phyloP scores from a whole-genome alignment of 2,113 vertebrate species.

The Phyllostomus discolor region DNA sequence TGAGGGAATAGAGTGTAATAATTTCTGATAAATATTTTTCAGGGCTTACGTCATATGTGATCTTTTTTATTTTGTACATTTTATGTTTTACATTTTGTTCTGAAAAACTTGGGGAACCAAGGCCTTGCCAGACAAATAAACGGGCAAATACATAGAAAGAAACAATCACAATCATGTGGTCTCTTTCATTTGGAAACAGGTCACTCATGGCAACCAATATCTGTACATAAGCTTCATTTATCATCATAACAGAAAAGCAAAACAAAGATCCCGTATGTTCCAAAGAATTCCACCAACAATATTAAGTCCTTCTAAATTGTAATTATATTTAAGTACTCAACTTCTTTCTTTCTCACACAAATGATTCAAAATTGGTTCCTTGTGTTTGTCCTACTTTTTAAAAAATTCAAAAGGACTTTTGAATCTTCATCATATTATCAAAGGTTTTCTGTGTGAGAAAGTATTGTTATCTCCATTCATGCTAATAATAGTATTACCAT shows the following conservation, averaged over 20 bases:
- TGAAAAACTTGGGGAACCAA: neutral
- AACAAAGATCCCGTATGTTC: neutral
- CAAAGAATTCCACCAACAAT: neutral
- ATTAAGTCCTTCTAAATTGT: neutral
- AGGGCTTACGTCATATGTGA: neutral
- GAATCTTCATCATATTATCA: neutral
- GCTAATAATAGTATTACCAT: neutral
- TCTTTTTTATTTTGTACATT: neutral
- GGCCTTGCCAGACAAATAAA: neutral
- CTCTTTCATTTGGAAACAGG: neutral
- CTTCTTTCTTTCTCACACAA: neutral
- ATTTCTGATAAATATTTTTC: neutral
- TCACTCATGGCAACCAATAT: neutral
- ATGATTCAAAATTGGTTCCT: neutral
- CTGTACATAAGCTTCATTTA: neutral
- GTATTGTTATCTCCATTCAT: conserved; percentile 9
- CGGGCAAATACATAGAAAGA: neutral
- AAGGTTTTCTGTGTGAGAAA: conserved; percentile 10
- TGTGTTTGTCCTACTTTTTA: neutral
- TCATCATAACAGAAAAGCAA: neutral
- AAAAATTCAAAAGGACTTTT: neutral
- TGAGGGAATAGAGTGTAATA: neutral
- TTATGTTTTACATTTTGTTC: conserved; percentile 4
- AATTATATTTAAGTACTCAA: neutral
- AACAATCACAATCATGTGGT: neutral